These are phyloP conservation scores for Aphis craccivora DNA, from an alignment of 1,140 invertebrate genomes.

Conservation along the genomic window DNA sequence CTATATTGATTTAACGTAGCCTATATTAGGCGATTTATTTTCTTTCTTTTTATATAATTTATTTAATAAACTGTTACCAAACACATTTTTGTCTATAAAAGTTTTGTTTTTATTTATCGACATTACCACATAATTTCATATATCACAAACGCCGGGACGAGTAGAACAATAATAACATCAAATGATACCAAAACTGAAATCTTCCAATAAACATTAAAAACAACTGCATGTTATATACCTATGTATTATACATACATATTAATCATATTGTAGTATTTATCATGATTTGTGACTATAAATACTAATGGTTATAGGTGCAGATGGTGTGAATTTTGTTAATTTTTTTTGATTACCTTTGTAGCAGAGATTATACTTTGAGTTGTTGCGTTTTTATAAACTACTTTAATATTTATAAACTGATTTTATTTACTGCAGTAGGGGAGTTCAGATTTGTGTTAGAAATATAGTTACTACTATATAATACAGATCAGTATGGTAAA, in stretches of 20 bases:
- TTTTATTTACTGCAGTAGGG: neutral
- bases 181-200: too few relatives aligned
- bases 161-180: neutral
- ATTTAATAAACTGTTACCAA: conserved; percentile 54
- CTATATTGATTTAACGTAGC: conserved; percentile 17
- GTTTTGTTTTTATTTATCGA: neutral
- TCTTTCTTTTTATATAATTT: conserved; percentile 33
- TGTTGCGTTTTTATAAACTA: neutral
- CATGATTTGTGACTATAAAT: neutral
- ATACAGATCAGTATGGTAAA: neutral
- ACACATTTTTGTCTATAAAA: neutral
- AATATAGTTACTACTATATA: too few relatives aligned
- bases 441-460: neutral
- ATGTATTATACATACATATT: too few relatives aligned
- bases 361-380: too few relatives aligned
- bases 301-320: too few relatives aligned
- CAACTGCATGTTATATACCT: too few relatives aligned
- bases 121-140: neutral
- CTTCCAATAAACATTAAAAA: neutral
- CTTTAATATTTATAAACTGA: neutral
- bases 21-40: conserved; percentile 51
- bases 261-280: neutral
- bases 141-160: neutral
- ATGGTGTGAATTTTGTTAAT: neutral
- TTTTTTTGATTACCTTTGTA: neutral